Base-by-base conservation (phyloP, 1,140 invertebrate genomes). In the Habropoda laboriosa region DNA sequence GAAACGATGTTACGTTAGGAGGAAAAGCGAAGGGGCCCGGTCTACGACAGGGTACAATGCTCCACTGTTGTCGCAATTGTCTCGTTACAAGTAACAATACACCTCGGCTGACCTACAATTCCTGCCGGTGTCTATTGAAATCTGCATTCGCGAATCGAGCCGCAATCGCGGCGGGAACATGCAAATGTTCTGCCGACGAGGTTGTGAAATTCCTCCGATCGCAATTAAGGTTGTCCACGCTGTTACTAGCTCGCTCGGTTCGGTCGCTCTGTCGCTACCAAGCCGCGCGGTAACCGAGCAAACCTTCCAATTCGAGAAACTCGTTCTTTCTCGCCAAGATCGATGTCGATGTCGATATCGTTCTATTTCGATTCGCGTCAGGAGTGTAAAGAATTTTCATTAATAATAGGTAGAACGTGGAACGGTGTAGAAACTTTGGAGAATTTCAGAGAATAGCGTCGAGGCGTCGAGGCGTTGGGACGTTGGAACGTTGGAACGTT, bases 61-160 rank as follows among this genome's bases (percentile, higher is more conserved):
- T 42, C 27, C 30, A 35, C 45, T 60, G 53, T 77, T 83, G 81
- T 80, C 66, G 83, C 82, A 67, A 85, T 85, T 85, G 83, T 85
- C 82, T 85, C 57, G 79, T 76, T 84, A 74, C 53, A 38, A 47
- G 58, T 32, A 47, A 85, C 82, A 85, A 85, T 85, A 67, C 82
- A 57, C 60, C 66, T 64, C 66, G 55, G 24, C 79, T 85, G 82
- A 85, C 82, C 83, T 63, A 85, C 68, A 81, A 85, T 85, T 85
- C 68, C 72, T 64, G 35, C 68, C 81, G 66, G 66, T 64, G 55
- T 60, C 78, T 27, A 77, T 81, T 85, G 47, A 84, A 85, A 80
- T 55, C 71, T 35, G 77, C 70, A 63, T 73, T 68, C 76, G 80
- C 49, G 80, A 73, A 82, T 78, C 79, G 79, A 67, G 53, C 35